These are phyloP conservation scores for Sipunculus nudus DNA, from an alignment of 2,888 invertebrate species.

Conservation along the genomic window DNA sequence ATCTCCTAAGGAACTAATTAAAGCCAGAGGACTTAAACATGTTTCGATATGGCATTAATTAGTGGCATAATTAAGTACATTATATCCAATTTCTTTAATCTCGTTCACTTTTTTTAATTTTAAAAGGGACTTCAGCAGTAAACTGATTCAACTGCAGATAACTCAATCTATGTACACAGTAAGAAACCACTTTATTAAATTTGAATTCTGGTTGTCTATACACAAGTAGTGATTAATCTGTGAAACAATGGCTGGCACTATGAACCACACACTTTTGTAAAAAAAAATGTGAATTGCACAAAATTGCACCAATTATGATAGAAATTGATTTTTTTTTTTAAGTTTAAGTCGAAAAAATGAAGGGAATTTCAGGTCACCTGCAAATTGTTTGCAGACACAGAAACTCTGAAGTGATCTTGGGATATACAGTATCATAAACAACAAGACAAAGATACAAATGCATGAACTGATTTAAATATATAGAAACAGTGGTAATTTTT, in stretches of 20 bases:
- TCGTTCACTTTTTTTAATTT: not conserved
- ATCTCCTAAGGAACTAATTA: no score
- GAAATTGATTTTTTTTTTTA: no score
- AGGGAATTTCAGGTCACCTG: not conserved
- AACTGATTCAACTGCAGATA: not conserved
- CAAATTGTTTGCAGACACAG: not conserved
- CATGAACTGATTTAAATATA: no score
- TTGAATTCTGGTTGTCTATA: no score
- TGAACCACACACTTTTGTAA: not conserved
- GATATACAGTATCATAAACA: no score
- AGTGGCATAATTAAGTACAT: slow-evolving; percentile 1
- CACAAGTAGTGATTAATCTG: no score
- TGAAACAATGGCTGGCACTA: not conserved
- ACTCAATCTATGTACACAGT: not conserved
- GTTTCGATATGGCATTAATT: no score
- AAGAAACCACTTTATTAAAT: not conserved
- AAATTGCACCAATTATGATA: no score
- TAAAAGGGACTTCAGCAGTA: not conserved
- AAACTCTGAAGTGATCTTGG: no score
- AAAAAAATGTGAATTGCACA: not conserved
- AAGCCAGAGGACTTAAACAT: no score
- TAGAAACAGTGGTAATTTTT: no score
- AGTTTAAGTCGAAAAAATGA: not conserved
- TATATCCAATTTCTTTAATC: not conserved
- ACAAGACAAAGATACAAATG: no score